Percentiles rank a stretch among this genome's conserved stretches.
Evolutionary conservation across 2,113 vertebrate species (phyloP).

Genomic region (Bufo gargarizans): DNA sequence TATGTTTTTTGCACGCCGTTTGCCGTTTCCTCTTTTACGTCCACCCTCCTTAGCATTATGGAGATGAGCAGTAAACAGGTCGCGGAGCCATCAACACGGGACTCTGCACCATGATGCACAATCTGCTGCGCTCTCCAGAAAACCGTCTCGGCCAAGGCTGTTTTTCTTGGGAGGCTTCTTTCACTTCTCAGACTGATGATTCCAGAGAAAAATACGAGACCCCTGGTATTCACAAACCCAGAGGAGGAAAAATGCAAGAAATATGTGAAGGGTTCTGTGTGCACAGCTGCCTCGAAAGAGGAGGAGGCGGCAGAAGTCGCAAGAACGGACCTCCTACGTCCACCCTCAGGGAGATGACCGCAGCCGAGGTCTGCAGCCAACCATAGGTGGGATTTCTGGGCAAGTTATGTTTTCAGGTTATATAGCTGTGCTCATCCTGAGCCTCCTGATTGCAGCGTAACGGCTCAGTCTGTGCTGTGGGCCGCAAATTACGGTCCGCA

Average conservation of each 20-base stretch:
- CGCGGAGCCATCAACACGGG: neutral
- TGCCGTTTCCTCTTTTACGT: neutral
- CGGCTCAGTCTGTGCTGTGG: too few species aligned
- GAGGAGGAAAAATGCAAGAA: slow-evolving; percentile 37
- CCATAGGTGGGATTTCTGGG: slow-evolving; percentile 59
- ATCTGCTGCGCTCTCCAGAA: neutral
- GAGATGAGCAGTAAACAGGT: neutral
- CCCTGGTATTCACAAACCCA: slow-evolving; percentile 60
- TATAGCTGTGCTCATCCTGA: neutral
- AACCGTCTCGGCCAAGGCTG: slow-evolving; percentile 13
- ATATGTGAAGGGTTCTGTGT: neutral
- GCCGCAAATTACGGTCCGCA: too few species aligned
- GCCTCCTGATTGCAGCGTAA: neutral
- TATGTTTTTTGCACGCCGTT: neutral
- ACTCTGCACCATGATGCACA: neutral
- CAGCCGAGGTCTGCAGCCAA: slow-evolving; percentile 30
- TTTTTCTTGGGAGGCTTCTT: slow-evolving; percentile 58
- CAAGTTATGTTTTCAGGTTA: neutral
- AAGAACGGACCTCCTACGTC: neutral
- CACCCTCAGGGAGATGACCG: too few species aligned
- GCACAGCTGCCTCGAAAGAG: slow-evolving; percentile 62
- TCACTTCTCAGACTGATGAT: slow-evolving; percentile 51
- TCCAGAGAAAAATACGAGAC: slow-evolving; percentile 60
- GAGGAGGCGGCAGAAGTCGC: slow-evolving; percentile 6
- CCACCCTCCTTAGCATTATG: neutral